Percentiles rank a stretch among this genome's conserved stretches.
phyloP scores from a whole-genome alignment of 92 coral and sea anemone species.

The Phenganax marumi region DNA sequence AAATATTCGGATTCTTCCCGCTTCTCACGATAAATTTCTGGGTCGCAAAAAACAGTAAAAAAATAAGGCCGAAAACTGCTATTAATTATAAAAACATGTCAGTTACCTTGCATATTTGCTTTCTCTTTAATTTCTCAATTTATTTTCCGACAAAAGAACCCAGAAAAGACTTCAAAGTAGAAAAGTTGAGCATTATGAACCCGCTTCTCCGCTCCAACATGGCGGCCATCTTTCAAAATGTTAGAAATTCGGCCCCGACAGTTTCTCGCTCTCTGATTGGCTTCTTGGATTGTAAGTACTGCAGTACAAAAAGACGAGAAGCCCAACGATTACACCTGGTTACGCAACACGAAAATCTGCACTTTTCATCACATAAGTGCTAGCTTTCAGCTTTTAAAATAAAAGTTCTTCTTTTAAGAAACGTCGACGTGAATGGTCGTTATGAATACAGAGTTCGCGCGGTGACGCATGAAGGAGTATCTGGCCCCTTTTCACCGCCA shows the following conservation, averaged over 20 bases:
- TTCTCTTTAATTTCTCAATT: neutral
- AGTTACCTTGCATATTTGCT: neutral
- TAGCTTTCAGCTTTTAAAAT: neutral
- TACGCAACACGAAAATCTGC: neutral
- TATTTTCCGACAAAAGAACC: neutral
- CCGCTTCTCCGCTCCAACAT: neutral
- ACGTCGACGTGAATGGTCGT: conserved; percentile 48
- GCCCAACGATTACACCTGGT: no score
- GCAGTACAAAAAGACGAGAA: no score
- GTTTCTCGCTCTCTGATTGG: neutral
- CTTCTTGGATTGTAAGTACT: neutral
- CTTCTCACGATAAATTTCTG: no score
- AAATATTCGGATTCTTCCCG: no score
- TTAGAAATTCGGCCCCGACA: neutral
- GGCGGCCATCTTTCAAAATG: neutral
- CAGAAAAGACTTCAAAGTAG: neutral
- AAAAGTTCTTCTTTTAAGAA: conserved; percentile 39
- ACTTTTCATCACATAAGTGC: no score
- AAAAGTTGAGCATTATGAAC: no score
- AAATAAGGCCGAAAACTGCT: no score
- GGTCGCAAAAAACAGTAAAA: no score
- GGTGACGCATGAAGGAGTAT: conserved; percentile 66
- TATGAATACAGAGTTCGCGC: conserved; percentile 84
- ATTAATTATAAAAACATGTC: no score
- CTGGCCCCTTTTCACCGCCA: conserved; percentile 78